Evolutionary conservation across 2,113 vertebrate genomes (phyloP).

Genomic region (Sterrhoptilus dennistouni): DNA sequence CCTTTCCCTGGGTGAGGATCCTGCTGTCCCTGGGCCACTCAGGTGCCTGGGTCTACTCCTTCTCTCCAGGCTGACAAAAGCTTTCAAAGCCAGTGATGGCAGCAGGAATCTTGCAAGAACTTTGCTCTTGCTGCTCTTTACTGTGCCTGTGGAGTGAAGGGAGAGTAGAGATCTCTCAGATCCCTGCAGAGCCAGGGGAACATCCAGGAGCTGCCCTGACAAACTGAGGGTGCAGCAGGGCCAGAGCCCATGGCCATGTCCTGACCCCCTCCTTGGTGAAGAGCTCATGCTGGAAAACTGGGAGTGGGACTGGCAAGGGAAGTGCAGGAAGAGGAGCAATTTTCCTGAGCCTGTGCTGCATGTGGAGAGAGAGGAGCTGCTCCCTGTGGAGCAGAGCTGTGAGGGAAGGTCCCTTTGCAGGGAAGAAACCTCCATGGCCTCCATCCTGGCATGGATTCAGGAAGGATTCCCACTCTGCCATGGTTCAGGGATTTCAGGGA

Average conservation of each 20-base stretch:
- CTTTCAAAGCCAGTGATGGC: background rate
- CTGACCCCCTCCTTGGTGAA: background rate
- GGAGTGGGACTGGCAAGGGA: background rate
- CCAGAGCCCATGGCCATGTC: background rate
- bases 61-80: background rate
- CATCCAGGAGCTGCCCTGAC: no score
- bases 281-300: background rate
- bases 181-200: background rate
- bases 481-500: background rate
- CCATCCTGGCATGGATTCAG: rapidly evolving
- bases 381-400: background rate
- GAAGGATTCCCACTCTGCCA: background rate
- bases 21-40: background rate
- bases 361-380: background rate
- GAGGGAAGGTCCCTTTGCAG: background rate
- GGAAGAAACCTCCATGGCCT: background rate
- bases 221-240: background rate
- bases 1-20: background rate
- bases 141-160: background rate
- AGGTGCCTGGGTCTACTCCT: background rate
- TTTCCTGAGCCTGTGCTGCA: background rate
- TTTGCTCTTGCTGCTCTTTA: background rate
- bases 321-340: background rate
- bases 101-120: background rate
- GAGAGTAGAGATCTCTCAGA: background rate